Percentiles rank a stretch among this genome's conserved stretches.
phyloP scores from a whole-genome alignment of 1,140 invertebrate species.

The Helicoverpa zea region DNA sequence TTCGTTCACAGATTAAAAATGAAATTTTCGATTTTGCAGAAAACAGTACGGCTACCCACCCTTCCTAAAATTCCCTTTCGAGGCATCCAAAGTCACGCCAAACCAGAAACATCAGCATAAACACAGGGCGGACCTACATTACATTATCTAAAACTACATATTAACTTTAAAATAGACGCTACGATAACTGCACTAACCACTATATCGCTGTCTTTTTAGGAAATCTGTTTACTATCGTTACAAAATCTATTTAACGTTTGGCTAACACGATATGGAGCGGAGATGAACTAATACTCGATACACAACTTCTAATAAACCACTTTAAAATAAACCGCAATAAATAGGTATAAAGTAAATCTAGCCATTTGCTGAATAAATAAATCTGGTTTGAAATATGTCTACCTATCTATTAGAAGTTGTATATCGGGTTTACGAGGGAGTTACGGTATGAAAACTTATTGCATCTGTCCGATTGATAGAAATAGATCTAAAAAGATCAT shows the following conservation, averaged over 20 bases:
- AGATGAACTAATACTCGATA: background rate
- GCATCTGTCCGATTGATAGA: too few species aligned
- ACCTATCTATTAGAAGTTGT: background rate
- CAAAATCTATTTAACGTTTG: conserved; percentile 42
- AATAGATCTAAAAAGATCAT: too few species aligned
- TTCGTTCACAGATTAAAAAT: too few species aligned
- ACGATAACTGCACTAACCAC: conserved; percentile 58
- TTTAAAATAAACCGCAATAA: too few species aligned
- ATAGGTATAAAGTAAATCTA: background rate
- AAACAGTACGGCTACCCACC: background rate
- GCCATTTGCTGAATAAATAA: background rate
- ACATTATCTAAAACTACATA: conserved; percentile 46
- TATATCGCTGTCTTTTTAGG: conserved; percentile 66
- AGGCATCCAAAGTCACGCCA: conserved; percentile 28
- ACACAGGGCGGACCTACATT: conserved; percentile 27
- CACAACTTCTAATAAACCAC: background rate
- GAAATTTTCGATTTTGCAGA: too few species aligned
- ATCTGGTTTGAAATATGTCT: background rate
- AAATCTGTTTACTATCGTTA: conserved; percentile 56
- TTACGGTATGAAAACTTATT: background rate
- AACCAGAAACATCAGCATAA: conserved; percentile 32
- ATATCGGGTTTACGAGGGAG: background rate
- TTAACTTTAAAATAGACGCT: conserved; percentile 52
- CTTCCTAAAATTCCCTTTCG: background rate
- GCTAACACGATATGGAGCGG: conserved; percentile 17